phyloP scores from a whole-genome alignment of 2,797 vertebrate species.

The Pampus argenteus region DNA sequence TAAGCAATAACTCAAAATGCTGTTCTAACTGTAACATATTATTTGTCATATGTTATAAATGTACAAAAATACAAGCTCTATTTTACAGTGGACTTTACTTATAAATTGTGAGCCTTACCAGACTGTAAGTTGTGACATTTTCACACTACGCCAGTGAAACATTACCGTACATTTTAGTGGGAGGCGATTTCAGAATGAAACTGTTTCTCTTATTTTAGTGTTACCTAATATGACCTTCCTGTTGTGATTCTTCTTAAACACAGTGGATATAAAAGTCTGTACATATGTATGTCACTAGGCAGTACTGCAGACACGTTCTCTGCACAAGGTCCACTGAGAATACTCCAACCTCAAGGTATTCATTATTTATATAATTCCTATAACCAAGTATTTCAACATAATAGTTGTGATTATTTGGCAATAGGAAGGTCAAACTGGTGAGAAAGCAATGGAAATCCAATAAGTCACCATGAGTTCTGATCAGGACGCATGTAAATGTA shows the following conservation, averaged over 20 bases:
- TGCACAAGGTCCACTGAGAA: constrained; percentile 66
- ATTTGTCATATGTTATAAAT: background rate
- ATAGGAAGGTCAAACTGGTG: constrained; percentile 91
- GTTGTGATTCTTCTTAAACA: constrained; percentile 15
- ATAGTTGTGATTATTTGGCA: constrained; percentile 95
- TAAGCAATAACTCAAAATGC: background rate
- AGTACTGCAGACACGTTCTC: constrained; percentile 30
- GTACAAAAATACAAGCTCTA: background rate
- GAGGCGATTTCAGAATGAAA: constrained; percentile 1
- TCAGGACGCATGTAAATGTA: constrained; percentile 93
- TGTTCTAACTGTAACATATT: background rate
- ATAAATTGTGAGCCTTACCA: constrained; percentile 19
- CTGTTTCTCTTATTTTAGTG: constrained; percentile 14
- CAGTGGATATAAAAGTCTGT: constrained; percentile 15
- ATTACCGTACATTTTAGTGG: constrained; percentile 19
- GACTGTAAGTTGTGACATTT: constrained; percentile 33
- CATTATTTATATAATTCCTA: constrained; percentile 89
- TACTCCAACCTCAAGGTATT: constrained; percentile 87
- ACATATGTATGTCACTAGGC: constrained; percentile 52
- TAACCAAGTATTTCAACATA: constrained; percentile 95
- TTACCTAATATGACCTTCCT: constrained; percentile 24
- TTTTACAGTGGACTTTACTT: background rate
- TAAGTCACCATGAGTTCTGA: constrained; percentile 91
- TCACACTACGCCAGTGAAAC: constrained; percentile 5
- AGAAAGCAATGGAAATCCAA: constrained; percentile 92